Percentiles rank a stretch among this genome's conserved stretches.
phyloP scores from a whole-genome alignment of 1,140 invertebrate genomes.

The Ostrea denselamellosa region DNA sequence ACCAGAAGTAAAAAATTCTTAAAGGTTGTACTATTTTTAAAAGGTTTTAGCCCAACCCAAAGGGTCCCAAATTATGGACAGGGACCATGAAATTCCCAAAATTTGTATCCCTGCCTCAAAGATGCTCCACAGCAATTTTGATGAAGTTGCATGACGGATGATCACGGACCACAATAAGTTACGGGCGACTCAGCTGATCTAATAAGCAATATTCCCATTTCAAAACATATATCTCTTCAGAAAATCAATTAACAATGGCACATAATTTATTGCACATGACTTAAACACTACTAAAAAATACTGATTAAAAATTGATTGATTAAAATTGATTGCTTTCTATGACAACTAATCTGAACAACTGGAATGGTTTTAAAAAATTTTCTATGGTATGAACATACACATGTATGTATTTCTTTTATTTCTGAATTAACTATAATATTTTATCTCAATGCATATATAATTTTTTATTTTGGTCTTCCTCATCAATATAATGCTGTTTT shows the following conservation, averaged over 20 bases:
- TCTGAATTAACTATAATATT: not conserved
- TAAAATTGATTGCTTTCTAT: not conserved
- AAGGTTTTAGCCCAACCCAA: too few species aligned
- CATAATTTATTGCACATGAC: not conserved
- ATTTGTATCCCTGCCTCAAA: not conserved
- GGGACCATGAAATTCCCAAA: not conserved
- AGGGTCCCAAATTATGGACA: not conserved
- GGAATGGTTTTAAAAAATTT: not conserved
- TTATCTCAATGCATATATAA: too few species aligned
- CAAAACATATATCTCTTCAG: not conserved
- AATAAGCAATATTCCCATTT: not conserved
- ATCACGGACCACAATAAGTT: not conserved
- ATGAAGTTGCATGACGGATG: not conserved
- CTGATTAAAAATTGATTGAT: not conserved
- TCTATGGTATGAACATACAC: not conserved
- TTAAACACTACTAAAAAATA: not conserved
- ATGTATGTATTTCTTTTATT: not conserved
- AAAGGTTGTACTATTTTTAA: too few species aligned
- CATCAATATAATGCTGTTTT: too few species aligned
- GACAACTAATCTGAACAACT: not conserved
- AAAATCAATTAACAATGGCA: not conserved
- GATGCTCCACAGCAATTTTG: not conserved
- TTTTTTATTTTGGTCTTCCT: too few species aligned
- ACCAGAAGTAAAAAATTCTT: too few species aligned
- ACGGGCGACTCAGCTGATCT: not conserved